Evolutionary conservation across 2,113 vertebrate genomes (phyloP).

Genomic region (Etheostoma spectabile): DNA sequence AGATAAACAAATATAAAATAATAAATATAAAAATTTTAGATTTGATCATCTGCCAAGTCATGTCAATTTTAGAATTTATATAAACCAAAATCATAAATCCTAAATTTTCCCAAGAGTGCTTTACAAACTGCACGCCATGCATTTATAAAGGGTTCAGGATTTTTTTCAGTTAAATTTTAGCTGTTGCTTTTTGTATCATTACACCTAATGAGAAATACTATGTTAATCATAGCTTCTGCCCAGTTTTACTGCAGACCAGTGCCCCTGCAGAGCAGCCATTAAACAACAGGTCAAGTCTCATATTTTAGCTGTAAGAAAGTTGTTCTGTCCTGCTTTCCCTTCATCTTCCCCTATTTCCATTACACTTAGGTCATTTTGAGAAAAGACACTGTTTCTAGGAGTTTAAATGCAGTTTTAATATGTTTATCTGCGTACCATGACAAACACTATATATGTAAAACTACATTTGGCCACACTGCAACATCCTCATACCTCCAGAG

Average conservation of each 20-base stretch:
- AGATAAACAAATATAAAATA: too few species aligned
- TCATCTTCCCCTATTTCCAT: too few species aligned
- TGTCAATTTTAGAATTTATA: neutral
- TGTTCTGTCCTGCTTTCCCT: too few species aligned
- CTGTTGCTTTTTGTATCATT: neutral
- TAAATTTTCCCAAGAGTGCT: neutral
- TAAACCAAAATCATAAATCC: neutral
- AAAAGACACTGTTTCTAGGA: too few species aligned
- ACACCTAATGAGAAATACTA: neutral
- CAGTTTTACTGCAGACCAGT: neutral
- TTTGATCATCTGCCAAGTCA: neutral
- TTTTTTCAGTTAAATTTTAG: neutral
- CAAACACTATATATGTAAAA: too few species aligned
- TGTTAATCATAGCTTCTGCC: neutral
- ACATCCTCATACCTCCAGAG: too few species aligned
- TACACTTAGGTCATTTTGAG: too few species aligned
- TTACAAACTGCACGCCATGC: neutral
- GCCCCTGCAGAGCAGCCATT: neutral
- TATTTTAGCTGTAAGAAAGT: neutral
- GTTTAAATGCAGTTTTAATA: too few species aligned
- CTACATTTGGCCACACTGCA: too few species aligned
- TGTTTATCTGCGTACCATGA: too few species aligned
- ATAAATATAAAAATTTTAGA: too few species aligned
- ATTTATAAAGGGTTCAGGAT: neutral
- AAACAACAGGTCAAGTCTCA: neutral